These are phyloP conservation scores for Lasioglossum baleicum DNA, from an alignment of 1,140 invertebrate genomes.

Conservation along the genomic window DNA sequence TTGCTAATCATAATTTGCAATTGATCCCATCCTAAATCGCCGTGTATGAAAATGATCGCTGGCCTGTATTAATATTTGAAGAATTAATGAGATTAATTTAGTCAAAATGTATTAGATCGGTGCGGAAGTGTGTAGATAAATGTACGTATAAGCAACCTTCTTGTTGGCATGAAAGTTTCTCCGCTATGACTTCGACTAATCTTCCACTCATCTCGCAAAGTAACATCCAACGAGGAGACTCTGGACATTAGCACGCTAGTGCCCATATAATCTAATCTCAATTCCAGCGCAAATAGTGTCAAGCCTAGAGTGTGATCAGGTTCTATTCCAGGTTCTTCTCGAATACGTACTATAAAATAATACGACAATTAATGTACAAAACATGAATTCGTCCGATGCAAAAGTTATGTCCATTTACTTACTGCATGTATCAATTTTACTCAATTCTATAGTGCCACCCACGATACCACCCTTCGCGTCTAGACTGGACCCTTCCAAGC, in stretches of 20 bases:
- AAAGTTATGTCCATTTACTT: slow-evolving; percentile 70
- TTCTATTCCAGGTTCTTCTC: slow-evolving; percentile 93
- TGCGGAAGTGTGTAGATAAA: background rate
- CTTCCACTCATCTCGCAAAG: slow-evolving; percentile 92
- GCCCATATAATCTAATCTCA: slow-evolving; percentile 97
- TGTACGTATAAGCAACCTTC: slow-evolving; percentile 71
- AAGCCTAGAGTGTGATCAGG: slow-evolving; percentile 94
- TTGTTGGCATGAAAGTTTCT: slow-evolving; percentile 81
- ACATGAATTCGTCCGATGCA: slow-evolving; percentile 17
- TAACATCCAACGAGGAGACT: slow-evolving; percentile 90
- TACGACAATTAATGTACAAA: background rate
- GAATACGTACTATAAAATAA: slow-evolving; percentile 86
- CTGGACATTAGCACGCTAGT: slow-evolving; percentile 94
- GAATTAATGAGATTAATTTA: slow-evolving; percentile 6
- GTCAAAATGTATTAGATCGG: background rate
- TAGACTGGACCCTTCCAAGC: slow-evolving; percentile 92
- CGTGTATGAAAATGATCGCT: slow-evolving; percentile 95
- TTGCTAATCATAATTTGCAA: slow-evolving; percentile 97
- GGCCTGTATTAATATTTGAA: slow-evolving; percentile 81
- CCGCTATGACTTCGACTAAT: slow-evolving; percentile 77
- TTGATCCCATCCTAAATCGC: slow-evolving; percentile 96
- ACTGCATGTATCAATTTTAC: slow-evolving; percentile 93
- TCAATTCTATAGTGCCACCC: slow-evolving; percentile 95
- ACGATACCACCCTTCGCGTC: slow-evolving; percentile 98
- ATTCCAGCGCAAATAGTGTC: slow-evolving; percentile 91